A percentile compares a stretch with the other conserved stretches of the same genome.
These are phyloP conservation scores for Volucella inanis DNA, from an alignment of 2,888 invertebrate species.

Conservation along the genomic window DNA sequence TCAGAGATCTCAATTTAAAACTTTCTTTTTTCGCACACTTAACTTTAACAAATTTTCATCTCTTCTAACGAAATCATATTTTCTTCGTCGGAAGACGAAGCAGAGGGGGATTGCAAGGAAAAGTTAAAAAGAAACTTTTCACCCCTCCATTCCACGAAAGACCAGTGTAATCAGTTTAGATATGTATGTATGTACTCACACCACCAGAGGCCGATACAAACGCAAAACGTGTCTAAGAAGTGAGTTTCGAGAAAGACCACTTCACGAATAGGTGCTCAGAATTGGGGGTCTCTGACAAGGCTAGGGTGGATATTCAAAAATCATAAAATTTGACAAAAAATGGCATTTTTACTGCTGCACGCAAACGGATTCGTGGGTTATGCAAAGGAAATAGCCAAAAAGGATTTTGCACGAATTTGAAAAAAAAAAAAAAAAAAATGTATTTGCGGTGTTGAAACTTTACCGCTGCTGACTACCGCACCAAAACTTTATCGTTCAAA, in stretches of 20 bases:
- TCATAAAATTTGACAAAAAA: constrained; percentile 36
- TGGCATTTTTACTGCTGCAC: constrained; percentile 6
- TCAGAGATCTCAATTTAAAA: constrained; percentile 27
- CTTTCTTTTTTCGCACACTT: constrained; percentile 45
- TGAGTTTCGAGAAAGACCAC: background rate
- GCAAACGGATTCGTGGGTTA: constrained; percentile 10
- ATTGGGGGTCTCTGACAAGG: background rate
- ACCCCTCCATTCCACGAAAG: background rate
- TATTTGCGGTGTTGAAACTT: constrained; percentile 46
- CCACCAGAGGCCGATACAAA: background rate
- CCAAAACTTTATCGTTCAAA: constrained; percentile 41
- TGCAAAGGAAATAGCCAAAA: constrained; percentile 23
- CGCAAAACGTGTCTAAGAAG: constrained; percentile 29
- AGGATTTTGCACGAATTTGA: constrained; percentile 6
- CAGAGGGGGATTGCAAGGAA: constrained; percentile 5
- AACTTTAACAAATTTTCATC: constrained; percentile 46
- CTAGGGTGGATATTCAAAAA: constrained; percentile 39
- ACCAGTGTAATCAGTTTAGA: constrained; percentile 50
- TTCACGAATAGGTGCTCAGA: no score
- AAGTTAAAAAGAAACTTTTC: constrained; percentile 44
- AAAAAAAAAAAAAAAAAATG: background rate
- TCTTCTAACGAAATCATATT: constrained; percentile 47
- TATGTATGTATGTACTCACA: background rate
- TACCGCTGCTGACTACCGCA: background rate
- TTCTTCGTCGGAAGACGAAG: background rate